Base-by-base conservation (phyloP, 2,888 invertebrate genomes). In the Nymphalis c-album region DNA sequence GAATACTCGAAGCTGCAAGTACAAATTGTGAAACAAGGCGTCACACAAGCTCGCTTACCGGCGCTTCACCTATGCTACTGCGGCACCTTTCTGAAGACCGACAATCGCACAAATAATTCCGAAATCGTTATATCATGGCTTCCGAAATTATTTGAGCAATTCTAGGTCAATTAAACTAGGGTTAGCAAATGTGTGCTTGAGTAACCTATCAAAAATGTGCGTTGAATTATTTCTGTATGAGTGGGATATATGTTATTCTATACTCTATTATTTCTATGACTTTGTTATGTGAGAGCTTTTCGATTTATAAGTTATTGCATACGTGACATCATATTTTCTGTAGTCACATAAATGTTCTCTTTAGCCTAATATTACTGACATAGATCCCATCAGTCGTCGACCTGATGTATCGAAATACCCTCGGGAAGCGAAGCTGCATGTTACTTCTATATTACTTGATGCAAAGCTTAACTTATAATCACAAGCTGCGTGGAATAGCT, bases 1-100 rank as follows among this genome's bases (percentile, higher is more conserved):
- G 94, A 98, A 98, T 81, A 98, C 98, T 94, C 98, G 95, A 84
- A 98, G 94, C 98, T 98, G 94, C 81, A 94, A 94, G 91, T 89
- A 88, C 86, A 92, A 91, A 92, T 91, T 90, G 92, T 91, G 91
- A 91, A 89, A 91, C 87, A 86, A 92, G 88, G 91, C 92, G 91
- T 92, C 92, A 91, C 91, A 91, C 91, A 90, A 91, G 91, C 91
- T 91, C 89, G 86, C 84, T 90, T 85, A 88, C 89, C 91, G 91
- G 91, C 91, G 91, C 91, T 88, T 92, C 91, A 92, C 91, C 91
- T 91, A 92, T 91, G 91, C 91, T 90, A 91, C 91, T 87, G 89
- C 88, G 82, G 80, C 82, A 80, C 81, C 82, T 83, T 80, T 79
- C 79, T 79, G 75, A 68, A 70, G 80, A 83, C 82, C 86, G 85